phyloP scores from a whole-genome alignment of 2,888 invertebrate genomes.

The Diogma glabrata region DNA sequence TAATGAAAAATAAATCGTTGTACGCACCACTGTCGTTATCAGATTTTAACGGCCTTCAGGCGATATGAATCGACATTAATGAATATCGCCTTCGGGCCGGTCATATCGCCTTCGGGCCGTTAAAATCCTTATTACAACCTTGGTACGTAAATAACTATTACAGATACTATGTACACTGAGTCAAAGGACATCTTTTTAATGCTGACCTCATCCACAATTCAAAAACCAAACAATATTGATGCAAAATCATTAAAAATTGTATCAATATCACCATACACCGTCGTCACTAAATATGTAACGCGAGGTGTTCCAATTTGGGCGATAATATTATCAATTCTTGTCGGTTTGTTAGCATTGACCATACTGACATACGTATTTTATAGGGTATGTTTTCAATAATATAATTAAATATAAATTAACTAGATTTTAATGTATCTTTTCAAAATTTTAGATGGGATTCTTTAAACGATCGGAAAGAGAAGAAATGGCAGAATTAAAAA shows the following conservation, averaged over 20 bases:
- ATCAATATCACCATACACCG: neutral
- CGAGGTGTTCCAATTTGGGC: neutral
- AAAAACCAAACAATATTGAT: conserved; percentile 1
- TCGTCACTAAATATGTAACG: conserved; percentile 4
- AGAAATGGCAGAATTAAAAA: conserved; percentile 31
- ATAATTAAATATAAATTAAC: too few relatives aligned
- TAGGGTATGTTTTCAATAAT: neutral
- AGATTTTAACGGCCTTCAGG: too few relatives aligned
- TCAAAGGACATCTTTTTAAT: neutral
- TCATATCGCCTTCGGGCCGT: too few relatives aligned
- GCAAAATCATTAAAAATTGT: conserved; percentile 1
- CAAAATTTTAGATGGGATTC: conserved; percentile 36
- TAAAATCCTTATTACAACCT: too few relatives aligned
- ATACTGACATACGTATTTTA: neutral
- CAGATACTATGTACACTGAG: neutral
- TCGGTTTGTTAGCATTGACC: neutral
- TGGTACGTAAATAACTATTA: too few relatives aligned
- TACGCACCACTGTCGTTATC: too few relatives aligned
- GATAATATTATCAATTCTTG: neutral
- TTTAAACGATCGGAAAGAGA: conserved; percentile 39
- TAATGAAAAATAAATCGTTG: too few relatives aligned
- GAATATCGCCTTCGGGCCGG: too few relatives aligned
- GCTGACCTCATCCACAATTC: neutral
- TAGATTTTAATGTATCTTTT: too few relatives aligned
- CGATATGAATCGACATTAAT: too few relatives aligned